A percentile compares a stretch with the other conserved stretches of the same genome.
Conservation (phyloP, 2,797 vertebrate species). For the Esox masquinongy region DNA sequence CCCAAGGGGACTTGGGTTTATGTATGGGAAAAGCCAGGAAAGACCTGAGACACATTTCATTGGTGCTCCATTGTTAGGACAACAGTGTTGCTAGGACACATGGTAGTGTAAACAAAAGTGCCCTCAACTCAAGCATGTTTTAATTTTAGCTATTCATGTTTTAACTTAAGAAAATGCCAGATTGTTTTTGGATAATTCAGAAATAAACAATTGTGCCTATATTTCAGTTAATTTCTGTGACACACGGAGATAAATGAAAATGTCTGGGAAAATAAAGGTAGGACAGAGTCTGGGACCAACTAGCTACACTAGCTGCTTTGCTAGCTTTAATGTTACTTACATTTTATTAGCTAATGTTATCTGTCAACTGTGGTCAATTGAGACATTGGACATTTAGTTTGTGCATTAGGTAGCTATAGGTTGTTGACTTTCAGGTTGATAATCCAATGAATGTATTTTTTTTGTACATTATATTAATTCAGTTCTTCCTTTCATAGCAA, state of each 20-base stretch:
- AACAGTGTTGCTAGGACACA: constrained; percentile 57
- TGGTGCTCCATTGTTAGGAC: constrained; percentile 28
- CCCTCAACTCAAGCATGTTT: neutral
- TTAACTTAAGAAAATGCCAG: no score
- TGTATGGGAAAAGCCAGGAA: neutral
- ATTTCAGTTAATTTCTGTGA: neutral
- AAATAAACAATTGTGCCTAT: neutral
- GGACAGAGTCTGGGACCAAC: neutral
- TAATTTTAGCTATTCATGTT: neutral
- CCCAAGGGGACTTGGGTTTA: neutral
- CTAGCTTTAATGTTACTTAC: no score
- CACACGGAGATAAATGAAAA: neutral
- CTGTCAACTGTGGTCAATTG: neutral
- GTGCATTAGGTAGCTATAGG: neutral
- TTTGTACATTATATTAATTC: neutral
- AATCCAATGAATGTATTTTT: neutral
- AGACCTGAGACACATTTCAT: neutral
- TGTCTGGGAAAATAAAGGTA: constrained; percentile 51
- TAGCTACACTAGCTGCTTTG: neutral
- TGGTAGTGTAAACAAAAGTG: constrained; percentile 23
- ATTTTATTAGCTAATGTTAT: no score
- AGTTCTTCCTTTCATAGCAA: constrained; percentile 39
- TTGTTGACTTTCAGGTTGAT: neutral
- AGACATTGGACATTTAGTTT: neutral
- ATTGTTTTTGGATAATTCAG: neutral